These are phyloP conservation scores for Myotis findleyi DNA, from an alignment of 2,797 vertebrate genomes.

Conservation along the genomic window DNA sequence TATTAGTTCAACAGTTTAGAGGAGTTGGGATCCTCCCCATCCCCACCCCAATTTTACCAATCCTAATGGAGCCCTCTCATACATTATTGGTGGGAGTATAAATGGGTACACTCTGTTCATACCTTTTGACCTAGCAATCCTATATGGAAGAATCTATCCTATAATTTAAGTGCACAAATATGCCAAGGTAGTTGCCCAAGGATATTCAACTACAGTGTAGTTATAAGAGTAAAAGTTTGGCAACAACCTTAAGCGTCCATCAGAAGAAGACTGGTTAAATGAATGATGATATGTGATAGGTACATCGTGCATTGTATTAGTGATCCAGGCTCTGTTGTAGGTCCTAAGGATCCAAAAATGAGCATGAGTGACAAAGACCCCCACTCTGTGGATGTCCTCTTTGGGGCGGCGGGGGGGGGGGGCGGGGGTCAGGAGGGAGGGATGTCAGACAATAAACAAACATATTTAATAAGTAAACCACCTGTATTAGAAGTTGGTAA, in stretches of 20 bases:
- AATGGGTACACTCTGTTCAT: not conserved
- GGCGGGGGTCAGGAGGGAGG: too few relatives aligned
- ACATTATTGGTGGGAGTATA: not conserved
- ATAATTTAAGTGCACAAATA: not conserved
- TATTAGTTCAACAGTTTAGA: not conserved
- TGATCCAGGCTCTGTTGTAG: not conserved
- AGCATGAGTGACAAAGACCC: not conserved
- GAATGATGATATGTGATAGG: not conserved
- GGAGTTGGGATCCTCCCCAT: not conserved
- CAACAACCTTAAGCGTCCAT: not conserved
- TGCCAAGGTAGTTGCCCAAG: not conserved
- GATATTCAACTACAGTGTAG: not conserved
- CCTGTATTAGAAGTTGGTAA: not conserved
- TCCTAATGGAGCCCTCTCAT: not conserved
- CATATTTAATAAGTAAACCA: not conserved
- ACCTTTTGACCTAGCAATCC: not conserved
- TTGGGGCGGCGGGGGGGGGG: fast-evolving
- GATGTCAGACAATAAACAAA: not conserved
- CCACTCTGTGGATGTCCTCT: not conserved
- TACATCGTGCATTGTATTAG: not conserved
- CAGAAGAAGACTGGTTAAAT: not conserved
- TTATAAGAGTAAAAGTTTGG: not conserved
- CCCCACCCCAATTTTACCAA: not conserved
- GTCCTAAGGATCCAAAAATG: not conserved
- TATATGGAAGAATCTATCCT: not conserved